Conservation (phyloP, 2,113 vertebrate genomes). For the Meleagris gallopavo region DNA sequence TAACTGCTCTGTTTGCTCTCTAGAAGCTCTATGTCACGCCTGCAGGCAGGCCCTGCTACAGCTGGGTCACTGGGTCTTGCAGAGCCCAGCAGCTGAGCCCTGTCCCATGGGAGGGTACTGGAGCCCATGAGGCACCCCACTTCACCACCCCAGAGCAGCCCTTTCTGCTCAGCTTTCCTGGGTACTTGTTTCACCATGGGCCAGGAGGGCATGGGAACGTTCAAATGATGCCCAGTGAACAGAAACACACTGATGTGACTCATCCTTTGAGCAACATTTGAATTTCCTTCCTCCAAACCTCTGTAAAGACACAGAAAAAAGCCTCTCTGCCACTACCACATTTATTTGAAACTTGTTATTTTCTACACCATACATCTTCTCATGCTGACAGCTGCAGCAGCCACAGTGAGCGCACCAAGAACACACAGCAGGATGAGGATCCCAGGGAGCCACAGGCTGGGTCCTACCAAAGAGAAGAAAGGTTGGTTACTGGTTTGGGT, state of each 20-base stretch:
- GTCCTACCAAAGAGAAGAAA: background rate
- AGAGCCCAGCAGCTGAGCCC: background rate
- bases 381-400: rapidly evolving
- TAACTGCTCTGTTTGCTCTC: background rate
- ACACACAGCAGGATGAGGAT: background rate
- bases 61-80: background rate
- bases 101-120: background rate
- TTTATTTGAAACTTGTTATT: conserved; percentile 31
- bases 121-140: background rate
- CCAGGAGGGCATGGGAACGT: background rate
- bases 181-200: rapidly evolving
- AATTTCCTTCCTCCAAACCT: background rate
- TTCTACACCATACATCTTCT: background rate
- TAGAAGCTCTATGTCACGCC: background rate
- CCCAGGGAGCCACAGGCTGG: background rate
- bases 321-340: background rate
- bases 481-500: background rate
- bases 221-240: background rate
- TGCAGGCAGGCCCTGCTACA: background rate
- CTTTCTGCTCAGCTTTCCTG: background rate
- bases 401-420: background rate
- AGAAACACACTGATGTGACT: background rate
- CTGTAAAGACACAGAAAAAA: background rate
- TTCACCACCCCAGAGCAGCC: background rate
- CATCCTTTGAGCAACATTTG: background rate